Evolutionary conservation across 2,888 invertebrate species (phyloP).

Genomic region (Pycnomerus fuliginosus): DNA sequence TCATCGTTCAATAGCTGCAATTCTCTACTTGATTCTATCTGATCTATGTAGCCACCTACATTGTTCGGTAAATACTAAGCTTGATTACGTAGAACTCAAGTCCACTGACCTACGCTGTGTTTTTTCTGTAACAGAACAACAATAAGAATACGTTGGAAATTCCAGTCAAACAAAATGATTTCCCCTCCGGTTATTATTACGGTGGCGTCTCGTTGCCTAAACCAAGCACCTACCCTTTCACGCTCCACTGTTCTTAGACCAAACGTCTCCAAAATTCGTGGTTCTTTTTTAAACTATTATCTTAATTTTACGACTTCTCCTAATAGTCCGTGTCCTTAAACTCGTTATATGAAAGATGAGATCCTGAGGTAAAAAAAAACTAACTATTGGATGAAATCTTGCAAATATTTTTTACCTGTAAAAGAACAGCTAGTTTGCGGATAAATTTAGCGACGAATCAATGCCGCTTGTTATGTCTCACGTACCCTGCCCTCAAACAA

Average conservation of each 20-base stretch:
- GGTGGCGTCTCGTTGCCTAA: slow-evolving; percentile 20
- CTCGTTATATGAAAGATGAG: not conserved
- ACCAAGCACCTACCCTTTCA: slow-evolving; percentile 9
- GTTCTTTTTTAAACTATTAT: slow-evolving; percentile 20
- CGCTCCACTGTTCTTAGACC: slow-evolving; percentile 21
- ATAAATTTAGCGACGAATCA: slow-evolving; percentile 18
- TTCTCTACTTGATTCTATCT: too few species aligned
- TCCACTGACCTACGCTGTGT: too few species aligned
- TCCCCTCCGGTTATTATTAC: slow-evolving; percentile 12
- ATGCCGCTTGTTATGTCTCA: slow-evolving; percentile 16
- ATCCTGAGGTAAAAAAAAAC: not conserved
- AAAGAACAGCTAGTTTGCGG: not conserved
- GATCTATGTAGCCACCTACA: too few species aligned
- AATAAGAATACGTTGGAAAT: too few species aligned
- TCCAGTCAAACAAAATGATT: too few species aligned
- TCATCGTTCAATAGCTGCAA: too few species aligned
- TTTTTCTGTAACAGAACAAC: too few species aligned
- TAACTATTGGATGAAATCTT: not conserved
- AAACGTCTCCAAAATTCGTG: slow-evolving; percentile 23
- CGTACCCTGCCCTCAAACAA: slow-evolving; percentile 15
- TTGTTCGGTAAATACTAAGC: too few species aligned
- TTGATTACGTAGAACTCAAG: too few species aligned
- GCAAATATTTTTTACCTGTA: not conserved
- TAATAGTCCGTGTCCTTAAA: slow-evolving; percentile 21
- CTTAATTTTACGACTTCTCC: slow-evolving; percentile 19